phyloP scores from a whole-genome alignment of 2,888 invertebrate species.

The Sinohyriopsis cumingii region DNA sequence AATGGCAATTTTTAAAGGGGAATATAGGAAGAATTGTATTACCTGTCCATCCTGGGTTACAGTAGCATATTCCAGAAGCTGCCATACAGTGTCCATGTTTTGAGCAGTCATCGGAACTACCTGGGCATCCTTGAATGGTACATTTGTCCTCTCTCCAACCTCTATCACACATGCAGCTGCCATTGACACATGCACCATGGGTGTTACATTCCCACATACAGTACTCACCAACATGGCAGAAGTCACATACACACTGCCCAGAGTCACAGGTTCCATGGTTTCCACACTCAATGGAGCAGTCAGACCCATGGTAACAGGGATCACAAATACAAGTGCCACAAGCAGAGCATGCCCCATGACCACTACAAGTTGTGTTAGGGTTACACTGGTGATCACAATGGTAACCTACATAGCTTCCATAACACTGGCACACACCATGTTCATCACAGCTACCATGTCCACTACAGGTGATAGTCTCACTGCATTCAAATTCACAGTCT shows the following conservation, averaged over 20 bases:
- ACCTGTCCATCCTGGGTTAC: conserved; percentile 59
- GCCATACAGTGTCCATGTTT: conserved; percentile 57
- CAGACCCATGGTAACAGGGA: conserved; percentile 52
- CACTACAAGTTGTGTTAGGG: conserved; percentile 39
- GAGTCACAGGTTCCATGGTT: conserved; percentile 45
- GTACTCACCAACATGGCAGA: conserved; percentile 47
- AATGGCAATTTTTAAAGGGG: too few species aligned
- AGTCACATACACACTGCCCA: conserved; percentile 50
- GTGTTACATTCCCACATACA: conserved; percentile 54
- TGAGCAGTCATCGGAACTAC: conserved; percentile 39
- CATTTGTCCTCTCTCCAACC: conserved; percentile 53
- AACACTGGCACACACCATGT: conserved; percentile 47
- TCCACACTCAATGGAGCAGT: conserved; percentile 47
- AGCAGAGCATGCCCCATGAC: conserved; percentile 49
- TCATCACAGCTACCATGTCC: conserved; percentile 43
- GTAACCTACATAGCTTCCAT: conserved; percentile 45
- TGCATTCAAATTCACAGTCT: conserved; percentile 53
- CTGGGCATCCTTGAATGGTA: conserved; percentile 50
- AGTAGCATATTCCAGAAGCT: conserved; percentile 45
- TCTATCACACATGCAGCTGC: conserved; percentile 40
- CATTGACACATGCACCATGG: conserved; percentile 41
- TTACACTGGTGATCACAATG: conserved; percentile 51
- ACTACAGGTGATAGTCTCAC: conserved; percentile 33
- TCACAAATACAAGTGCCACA: conserved; percentile 55
- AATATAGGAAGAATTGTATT: not conserved